These are phyloP conservation scores for Drosophila barbarae DNA, from an alignment of 2,888 invertebrate species.

Conservation along the genomic window DNA sequence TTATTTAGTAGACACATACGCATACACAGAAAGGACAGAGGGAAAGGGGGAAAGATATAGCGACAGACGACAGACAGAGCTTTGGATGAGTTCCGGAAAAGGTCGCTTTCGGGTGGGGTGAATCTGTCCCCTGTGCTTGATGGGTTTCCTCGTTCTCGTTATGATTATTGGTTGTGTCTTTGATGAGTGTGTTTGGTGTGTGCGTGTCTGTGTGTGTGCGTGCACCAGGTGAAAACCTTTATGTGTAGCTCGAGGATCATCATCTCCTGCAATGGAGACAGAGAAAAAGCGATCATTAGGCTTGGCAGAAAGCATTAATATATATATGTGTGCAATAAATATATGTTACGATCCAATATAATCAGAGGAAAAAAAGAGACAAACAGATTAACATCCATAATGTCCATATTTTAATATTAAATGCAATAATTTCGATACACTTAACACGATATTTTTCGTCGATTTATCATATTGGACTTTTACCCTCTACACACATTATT, in stretches of 20 bases:
- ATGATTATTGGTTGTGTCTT: constrained; percentile 8
- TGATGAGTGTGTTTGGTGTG: constrained; percentile 19
- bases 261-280: constrained; percentile 35
- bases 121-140: constrained; percentile 15
- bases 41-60: too few species aligned
- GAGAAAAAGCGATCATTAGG: not conserved
- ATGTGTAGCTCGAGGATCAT: constrained; percentile 56
- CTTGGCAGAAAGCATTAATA: not conserved
- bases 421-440: not conserved
- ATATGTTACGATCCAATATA: not conserved
- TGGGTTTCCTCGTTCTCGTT: constrained; percentile 4
- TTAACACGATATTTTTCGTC: not conserved
- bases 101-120: not conserved
- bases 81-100: not conserved
- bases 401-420: not conserved
- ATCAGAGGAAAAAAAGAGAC: not conserved
- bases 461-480: not conserved
- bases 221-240: constrained; percentile 39
- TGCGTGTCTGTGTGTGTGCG: constrained; percentile 27
- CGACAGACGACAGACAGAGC: constrained; percentile 3
- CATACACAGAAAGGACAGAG: not conserved
- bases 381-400: too few species aligned
- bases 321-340: not conserved
- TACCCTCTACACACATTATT: not conserved
- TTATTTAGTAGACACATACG: constrained; percentile 10